phyloP scores from a whole-genome alignment of 2,797 vertebrate genomes.

The Phrynocephalus forsythii region DNA sequence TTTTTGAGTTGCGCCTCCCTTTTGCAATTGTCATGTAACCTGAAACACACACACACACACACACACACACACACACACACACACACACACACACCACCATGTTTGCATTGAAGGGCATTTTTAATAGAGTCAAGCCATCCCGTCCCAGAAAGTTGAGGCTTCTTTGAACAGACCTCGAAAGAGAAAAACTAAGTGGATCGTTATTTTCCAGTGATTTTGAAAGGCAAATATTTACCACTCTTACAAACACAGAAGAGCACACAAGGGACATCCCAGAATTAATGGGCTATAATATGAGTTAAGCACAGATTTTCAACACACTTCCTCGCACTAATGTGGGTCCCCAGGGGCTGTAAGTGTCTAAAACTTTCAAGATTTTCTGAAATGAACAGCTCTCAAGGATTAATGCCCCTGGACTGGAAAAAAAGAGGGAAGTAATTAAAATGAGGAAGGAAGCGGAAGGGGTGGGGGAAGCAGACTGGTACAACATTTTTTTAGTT shows the following conservation, averaged over 20 bases:
- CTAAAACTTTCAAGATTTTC: not conserved
- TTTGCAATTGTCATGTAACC: no score
- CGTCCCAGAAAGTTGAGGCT: no score
- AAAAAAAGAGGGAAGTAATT: not conserved
- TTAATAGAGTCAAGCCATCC: no score
- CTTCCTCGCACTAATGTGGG: not conserved
- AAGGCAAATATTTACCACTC: not conserved
- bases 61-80: no score
- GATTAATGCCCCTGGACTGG: not conserved
- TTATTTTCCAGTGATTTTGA: not conserved
- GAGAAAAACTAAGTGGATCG: not conserved
- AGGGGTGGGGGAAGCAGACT: not conserved
- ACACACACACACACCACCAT: no score
- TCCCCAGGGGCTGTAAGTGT: not conserved
- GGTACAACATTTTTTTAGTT: not conserved
- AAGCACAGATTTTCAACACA: not conserved
- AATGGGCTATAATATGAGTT: not conserved
- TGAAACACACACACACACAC: no score
- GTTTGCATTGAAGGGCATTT: no score
- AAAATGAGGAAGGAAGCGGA: not conserved
- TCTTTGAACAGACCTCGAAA: not conserved
- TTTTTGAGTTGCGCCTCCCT: no score
- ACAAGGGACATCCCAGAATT: not conserved
- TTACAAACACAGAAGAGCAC: not conserved
- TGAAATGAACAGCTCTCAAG: not conserved